Conservation (phyloP, 2,888 invertebrate genomes). For the Lepetodrilus schrolli region DNA sequence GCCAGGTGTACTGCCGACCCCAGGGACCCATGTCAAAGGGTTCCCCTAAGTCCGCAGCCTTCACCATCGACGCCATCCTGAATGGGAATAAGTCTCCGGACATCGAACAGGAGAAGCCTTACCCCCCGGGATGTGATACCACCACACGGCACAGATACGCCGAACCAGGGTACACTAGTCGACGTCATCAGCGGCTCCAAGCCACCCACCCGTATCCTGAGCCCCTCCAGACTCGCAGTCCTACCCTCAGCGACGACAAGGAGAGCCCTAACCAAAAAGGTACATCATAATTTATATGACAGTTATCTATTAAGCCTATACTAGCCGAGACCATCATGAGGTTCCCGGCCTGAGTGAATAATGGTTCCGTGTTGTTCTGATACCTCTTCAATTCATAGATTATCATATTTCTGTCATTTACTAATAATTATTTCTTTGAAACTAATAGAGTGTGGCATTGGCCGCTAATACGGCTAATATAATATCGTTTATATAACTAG, state of each 20-base stretch:
- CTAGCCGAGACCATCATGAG: no score
- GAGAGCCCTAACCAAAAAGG: constrained; percentile 18
- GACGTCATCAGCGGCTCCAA: constrained; percentile 57
- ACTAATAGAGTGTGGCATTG: no score
- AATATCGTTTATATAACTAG: no score
- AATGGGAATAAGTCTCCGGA: constrained; percentile 46
- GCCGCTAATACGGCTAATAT: no score
- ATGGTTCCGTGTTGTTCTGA: no score
- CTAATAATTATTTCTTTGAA: no score
- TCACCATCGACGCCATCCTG: constrained; percentile 65
- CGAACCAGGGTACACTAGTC: constrained; percentile 37
- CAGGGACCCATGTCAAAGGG: constrained; percentile 18
- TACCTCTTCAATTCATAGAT: no score
- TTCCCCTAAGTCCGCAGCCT: constrained; percentile 50
- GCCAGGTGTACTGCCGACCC: constrained; percentile 25
- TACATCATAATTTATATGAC: neutral
- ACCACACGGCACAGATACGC: constrained; percentile 43
- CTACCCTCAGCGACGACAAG: constrained; percentile 18
- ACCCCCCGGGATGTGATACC: constrained; percentile 30
- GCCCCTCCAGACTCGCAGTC: neutral
- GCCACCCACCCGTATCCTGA: constrained; percentile 51
- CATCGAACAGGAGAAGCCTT: constrained; percentile 31
- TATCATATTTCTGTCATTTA: no score
- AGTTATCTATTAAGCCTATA: no score
- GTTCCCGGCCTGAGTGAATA: no score